Evolutionary conservation across 1,140 invertebrate genomes (phyloP), one percentile per base, ranked within the genome.

Genomic region (Aethina tumida): DNA sequence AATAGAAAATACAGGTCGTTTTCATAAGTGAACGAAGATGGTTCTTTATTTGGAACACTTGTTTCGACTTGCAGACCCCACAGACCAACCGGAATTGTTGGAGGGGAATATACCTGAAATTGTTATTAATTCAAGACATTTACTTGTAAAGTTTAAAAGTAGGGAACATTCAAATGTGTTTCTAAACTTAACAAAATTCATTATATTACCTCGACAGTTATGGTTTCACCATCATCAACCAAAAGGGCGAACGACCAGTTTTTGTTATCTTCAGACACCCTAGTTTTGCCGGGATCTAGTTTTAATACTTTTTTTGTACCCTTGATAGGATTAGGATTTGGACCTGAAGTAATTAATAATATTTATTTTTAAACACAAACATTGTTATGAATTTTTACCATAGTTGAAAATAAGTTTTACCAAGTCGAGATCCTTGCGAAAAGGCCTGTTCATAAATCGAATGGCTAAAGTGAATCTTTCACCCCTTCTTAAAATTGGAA

Each of bases 1-100:
- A 87, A 88, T 3, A 88, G 64, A n/a, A 89, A 63, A 58, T 83
- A 89, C 25, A 88, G 57, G 12, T 70, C 73, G 41, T 75, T 69
- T 17, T 73, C 64, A 29, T 67, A 69, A 41, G 70, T 63, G 40
- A 64, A 69, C 10, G 61, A 20, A 8, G 22, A 46, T 1, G 41
- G 26, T 2, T 27, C 14, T 18, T 21, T 29, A 28, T 45, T 50
- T 12, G 9, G 7, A 3, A 16, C 38, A 18, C 64, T 64, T 5
- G 77, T 76, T 25, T 74, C 65, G 2, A 83, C 61, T 10, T 64
- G 64, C 13, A 80, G 62, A 5, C 61, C 58, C 79, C 81, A 84
- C 39, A 69, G 60, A 2, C 77, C 79, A 2, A 83, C 73, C 1
- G 68, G 71, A 17, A 65, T 55, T 27, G 58, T 66, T 2, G 71